Evolutionary conservation across 2,797 vertebrate genomes (phyloP).

Genomic region (Sebastes nivosus): DNA sequence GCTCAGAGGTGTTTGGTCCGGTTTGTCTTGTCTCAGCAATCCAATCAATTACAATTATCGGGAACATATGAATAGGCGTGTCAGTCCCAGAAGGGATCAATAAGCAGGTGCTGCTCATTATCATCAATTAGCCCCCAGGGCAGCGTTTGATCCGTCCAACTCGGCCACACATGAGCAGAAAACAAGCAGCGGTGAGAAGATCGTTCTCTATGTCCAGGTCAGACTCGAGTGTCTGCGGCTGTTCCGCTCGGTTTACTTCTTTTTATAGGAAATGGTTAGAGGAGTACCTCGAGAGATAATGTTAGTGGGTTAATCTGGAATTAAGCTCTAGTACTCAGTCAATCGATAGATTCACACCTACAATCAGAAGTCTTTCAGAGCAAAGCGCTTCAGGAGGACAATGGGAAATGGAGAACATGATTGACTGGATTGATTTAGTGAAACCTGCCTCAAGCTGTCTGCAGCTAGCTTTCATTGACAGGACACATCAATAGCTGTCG

Average conservation of each 20-base stretch:
- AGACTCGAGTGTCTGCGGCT: background rate
- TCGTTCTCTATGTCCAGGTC: background rate
- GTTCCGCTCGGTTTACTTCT: background rate
- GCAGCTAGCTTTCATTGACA: conserved; percentile 16
- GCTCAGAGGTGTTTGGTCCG: conserved; percentile 19
- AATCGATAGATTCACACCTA: conserved; percentile 37
- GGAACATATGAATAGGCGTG: conserved; percentile 51
- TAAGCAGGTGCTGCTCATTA: conserved; percentile 54
- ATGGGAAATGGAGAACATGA: conserved; percentile 10
- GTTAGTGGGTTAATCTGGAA: conserved; percentile 53
- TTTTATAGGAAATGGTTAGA: conserved; percentile 16
- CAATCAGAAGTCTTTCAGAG: conserved; percentile 32
- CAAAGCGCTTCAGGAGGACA: conserved; percentile 22
- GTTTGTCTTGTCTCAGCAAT: conserved; percentile 44
- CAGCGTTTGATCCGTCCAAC: conserved; percentile 22
- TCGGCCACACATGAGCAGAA: conserved; percentile 9
- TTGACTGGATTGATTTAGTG: conserved; percentile 36
- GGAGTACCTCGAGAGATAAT: conserved; percentile 20
- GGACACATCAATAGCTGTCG: conserved; percentile 19
- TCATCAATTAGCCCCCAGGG: conserved; percentile 51
- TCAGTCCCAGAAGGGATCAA: conserved; percentile 51
- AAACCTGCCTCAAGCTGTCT: conserved; percentile 16
- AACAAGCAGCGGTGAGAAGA: background rate
- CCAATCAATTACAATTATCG: conserved; percentile 57
- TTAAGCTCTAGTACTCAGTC: conserved; percentile 33